Conservation (phyloP, 2,797 vertebrate genomes). For the Anguilla obscura region DNA sequence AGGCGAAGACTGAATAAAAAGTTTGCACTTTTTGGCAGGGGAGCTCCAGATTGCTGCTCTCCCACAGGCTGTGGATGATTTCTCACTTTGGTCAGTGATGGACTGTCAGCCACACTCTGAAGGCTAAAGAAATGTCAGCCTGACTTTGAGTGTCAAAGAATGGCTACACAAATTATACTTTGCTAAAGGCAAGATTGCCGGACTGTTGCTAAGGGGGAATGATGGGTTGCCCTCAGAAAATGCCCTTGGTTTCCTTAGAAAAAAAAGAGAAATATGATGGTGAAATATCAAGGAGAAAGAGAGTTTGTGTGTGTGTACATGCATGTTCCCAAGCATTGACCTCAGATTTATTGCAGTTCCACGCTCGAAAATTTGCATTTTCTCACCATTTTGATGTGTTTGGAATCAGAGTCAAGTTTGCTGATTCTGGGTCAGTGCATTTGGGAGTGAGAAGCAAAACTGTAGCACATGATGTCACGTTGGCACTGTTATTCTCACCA, state of each 20-base stretch:
- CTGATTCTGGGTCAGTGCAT: background rate
- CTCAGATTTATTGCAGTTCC: background rate
- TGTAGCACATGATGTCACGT: background rate
- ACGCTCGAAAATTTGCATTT: background rate
- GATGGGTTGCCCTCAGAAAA: slow-evolving; percentile 31
- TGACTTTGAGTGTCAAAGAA: slow-evolving; percentile 3
- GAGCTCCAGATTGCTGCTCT: background rate
- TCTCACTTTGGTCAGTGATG: background rate
- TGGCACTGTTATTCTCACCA: background rate
- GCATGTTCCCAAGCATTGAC: background rate
- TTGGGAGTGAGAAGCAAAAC: background rate
- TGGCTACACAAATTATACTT: background rate
- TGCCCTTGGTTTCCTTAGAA: slow-evolving; percentile 12
- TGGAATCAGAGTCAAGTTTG: background rate
- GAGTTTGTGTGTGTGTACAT: background rate
- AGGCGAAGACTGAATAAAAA: background rate
- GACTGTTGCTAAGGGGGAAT: slow-evolving; percentile 46
- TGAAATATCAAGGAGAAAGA: background rate
- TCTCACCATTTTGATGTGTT: background rate
- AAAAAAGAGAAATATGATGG: slow-evolving; percentile 11
- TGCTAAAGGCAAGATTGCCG: slow-evolving; percentile 42
- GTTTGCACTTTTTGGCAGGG: background rate
- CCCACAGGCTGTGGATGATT: background rate
- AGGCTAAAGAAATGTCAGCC: slow-evolving; percentile 13
- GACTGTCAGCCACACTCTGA: background rate